These are phyloP conservation scores for Pelochelys cantorii DNA, from an alignment of 2,797 vertebrate species.

Conservation along the genomic window DNA sequence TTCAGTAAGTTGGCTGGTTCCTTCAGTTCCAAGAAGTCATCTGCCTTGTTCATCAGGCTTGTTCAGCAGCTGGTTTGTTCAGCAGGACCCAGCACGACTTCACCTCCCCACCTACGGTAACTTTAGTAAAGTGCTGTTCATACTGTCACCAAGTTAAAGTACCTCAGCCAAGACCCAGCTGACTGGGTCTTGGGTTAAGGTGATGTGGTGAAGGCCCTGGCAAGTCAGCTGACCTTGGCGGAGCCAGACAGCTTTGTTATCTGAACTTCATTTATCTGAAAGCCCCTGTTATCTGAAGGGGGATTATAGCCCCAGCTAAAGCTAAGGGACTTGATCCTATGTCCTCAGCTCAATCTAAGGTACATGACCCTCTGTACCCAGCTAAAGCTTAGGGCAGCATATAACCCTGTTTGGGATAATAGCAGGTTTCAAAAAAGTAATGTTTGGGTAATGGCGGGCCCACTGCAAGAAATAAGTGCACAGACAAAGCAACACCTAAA, in stretches of 20 bases:
- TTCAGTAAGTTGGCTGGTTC: background rate
- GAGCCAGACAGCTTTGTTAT: constrained; percentile 39
- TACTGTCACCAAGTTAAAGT: background rate
- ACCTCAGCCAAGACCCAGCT: background rate
- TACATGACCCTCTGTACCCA: background rate
- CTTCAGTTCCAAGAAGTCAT: background rate
- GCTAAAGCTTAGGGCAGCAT: background rate
- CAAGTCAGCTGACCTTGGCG: constrained; percentile 59
- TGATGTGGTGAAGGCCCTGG: constrained; percentile 28
- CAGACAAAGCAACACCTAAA: background rate
- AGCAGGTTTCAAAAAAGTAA: background rate
- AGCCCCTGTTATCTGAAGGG: constrained; percentile 51
- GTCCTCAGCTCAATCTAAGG: background rate
- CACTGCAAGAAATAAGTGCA: fast-evolving
- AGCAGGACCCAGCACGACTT: background rate
- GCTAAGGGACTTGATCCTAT: background rate
- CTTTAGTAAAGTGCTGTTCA: background rate
- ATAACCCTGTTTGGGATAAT: background rate
- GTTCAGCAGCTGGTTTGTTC: background rate
- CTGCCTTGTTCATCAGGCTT: background rate
- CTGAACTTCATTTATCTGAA: constrained; percentile 57
- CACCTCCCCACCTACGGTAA: background rate
- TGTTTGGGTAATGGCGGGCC: background rate
- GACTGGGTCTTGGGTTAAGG: background rate
- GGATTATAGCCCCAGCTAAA: constrained; percentile 25